Evolutionary conservation across 2,888 invertebrate species (phyloP).

Genomic region (Plagodis dolabraria): DNA sequence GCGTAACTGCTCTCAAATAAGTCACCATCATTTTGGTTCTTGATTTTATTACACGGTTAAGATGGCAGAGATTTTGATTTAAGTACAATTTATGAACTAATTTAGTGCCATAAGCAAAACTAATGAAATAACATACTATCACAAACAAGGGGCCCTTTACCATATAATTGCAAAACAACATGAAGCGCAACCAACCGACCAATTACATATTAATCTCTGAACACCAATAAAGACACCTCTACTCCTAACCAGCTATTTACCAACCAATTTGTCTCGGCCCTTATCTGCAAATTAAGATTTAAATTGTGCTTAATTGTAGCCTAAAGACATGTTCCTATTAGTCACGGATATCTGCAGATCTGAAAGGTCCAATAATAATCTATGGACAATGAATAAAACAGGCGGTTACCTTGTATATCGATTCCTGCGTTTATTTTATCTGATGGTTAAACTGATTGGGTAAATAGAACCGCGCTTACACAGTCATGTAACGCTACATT

Average conservation of each 20-base stretch:
- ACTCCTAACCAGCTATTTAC: constrained; percentile 16
- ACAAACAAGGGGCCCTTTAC: too few relatives aligned
- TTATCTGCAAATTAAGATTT: constrained; percentile 36
- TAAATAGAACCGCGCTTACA: constrained; percentile 20
- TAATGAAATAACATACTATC: too few relatives aligned
- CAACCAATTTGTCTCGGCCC: constrained; percentile 21
- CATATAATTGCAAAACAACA: too few relatives aligned
- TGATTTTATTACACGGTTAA: too few relatives aligned
- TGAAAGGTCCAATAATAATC: constrained; percentile 30
- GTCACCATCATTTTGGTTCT: too few relatives aligned
- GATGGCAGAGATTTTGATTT: too few relatives aligned
- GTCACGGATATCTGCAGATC: constrained; percentile 25
- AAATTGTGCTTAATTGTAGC: constrained; percentile 31
- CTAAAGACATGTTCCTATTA: constrained; percentile 23
- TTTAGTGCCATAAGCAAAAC: too few relatives aligned
- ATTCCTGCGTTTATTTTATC: constrained; percentile 20
- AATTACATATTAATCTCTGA: not conserved
- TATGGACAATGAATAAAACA: constrained; percentile 30
- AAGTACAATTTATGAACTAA: too few relatives aligned
- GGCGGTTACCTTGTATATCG: constrained; percentile 27
- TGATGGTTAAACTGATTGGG: constrained; percentile 15
- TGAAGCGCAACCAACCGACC: too few relatives aligned
- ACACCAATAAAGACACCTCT: constrained; percentile 9
- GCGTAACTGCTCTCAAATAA: too few relatives aligned
- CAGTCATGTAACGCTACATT: constrained; percentile 17